A percentile compares a stretch with the other conserved stretches of the same genome.
These are phyloP conservation scores for Conistra vaccinii DNA, from an alignment of 2,888 invertebrate species.

Conservation along the genomic window DNA sequence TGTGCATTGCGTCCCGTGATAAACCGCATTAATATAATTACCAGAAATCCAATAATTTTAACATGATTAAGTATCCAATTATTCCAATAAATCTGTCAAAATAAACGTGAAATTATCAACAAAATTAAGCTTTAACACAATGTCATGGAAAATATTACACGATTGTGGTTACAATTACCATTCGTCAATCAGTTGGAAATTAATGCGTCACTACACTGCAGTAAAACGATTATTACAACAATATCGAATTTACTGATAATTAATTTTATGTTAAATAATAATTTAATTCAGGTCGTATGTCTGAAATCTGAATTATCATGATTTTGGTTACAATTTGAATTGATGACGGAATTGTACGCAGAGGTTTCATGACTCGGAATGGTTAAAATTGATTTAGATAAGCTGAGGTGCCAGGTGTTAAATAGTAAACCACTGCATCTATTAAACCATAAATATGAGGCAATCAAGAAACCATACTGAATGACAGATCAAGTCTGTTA, in stretches of 20 bases:
- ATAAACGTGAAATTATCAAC: constrained; percentile 28
- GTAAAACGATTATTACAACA: constrained; percentile 23
- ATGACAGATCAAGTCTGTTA: background rate
- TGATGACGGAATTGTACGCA: constrained; percentile 3
- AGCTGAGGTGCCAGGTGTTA: background rate
- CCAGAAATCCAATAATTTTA: constrained; percentile 9
- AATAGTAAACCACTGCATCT: background rate
- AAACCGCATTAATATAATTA: constrained; percentile 11
- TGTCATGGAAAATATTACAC: constrained; percentile 20
- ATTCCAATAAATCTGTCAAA: constrained; percentile 35
- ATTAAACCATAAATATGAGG: background rate
- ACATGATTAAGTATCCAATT: constrained; percentile 31
- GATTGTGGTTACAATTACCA: constrained; percentile 17
- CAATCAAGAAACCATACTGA: background rate
- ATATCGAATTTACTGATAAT: constrained; percentile 29
- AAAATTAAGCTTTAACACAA: constrained; percentile 33
- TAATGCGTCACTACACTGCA: constrained; percentile 40
- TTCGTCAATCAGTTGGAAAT: constrained; percentile 48
- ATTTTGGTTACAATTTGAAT: constrained; percentile 37
- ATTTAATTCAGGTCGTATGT: constrained; percentile 8
- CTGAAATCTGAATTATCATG: constrained; percentile 14
- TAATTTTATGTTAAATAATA: constrained; percentile 20
- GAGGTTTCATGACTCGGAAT: background rate
- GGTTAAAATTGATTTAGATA: background rate
- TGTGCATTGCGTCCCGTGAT: background rate